Evolutionary conservation across 1,140 invertebrate species (phyloP).

Genomic region (Latrodectus geometricus): DNA sequence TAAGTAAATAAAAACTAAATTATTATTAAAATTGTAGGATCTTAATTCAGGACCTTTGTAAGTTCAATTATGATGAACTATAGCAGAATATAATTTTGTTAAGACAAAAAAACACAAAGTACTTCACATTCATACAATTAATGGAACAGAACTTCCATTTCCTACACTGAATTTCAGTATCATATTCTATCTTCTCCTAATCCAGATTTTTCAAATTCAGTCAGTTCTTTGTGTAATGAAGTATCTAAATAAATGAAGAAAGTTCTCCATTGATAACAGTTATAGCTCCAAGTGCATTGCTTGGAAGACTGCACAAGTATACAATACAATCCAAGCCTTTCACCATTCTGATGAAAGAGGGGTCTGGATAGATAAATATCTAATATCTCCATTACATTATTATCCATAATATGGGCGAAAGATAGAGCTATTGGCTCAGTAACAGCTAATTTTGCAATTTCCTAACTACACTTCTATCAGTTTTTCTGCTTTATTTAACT

Average conservation of each 20-base stretch:
- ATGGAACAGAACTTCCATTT: no score
- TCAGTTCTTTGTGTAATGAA: not conserved
- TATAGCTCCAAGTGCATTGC: not conserved
- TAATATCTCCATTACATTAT: conserved; percentile 8
- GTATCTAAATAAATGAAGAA: not conserved
- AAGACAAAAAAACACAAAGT: no score
- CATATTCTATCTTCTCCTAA: no score
- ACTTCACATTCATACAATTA: no score
- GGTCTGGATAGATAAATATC: not conserved
- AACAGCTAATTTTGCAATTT: not conserved
- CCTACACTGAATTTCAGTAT: no score
- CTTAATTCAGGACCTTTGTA: no score
- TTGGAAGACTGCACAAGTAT: conserved; percentile 4
- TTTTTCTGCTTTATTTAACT: not conserved
- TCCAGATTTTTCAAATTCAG: no score
- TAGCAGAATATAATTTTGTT: no score
- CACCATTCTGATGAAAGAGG: not conserved
- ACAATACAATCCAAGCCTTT: not conserved
- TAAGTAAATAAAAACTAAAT: no score
- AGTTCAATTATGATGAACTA: no score
- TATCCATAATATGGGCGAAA: not conserved
- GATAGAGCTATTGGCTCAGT: not conserved
- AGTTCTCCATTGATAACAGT: not conserved
- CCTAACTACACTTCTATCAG: not conserved
- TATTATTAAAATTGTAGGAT: no score